phyloP scores from a whole-genome alignment of 1,140 invertebrate genomes.

The Sipha flava region DNA sequence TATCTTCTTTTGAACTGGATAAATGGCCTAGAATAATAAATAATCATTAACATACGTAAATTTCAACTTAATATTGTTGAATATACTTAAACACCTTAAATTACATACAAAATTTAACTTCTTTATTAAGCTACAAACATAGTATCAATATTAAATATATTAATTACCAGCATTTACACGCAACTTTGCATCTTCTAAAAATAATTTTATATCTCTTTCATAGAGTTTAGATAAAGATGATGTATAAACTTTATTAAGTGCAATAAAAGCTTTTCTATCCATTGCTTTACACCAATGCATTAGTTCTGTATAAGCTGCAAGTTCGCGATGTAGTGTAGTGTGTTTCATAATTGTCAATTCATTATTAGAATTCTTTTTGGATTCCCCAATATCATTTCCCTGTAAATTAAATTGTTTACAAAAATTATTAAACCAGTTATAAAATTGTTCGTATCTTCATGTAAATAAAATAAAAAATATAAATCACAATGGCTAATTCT shows the following conservation, averaged over 20 bases:
- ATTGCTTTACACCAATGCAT: conserved; percentile 84
- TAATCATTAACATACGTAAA: no score
- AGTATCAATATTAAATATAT: no score
- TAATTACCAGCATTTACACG: conserved; percentile 43
- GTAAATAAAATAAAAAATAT: background rate
- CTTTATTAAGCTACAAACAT: no score
- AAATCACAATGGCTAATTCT: background rate
- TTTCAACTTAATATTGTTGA: no score
- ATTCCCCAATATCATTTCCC: conserved; percentile 60
- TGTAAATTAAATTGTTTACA: conserved; percentile 38
- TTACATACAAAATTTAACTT: no score
- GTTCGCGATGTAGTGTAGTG: conserved; percentile 67
- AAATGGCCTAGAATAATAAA: background rate
- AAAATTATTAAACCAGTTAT: background rate
- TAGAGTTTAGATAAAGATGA: conserved; percentile 71
- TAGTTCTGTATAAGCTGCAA: conserved; percentile 74
- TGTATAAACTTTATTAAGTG: conserved; percentile 72
- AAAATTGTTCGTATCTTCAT: background rate
- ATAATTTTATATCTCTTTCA: conserved; percentile 68
- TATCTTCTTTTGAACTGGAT: conserved; percentile 40
- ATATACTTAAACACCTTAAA: no score
- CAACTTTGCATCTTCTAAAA: conserved; percentile 67
- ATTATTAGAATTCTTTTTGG: conserved; percentile 47
- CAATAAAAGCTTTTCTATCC: conserved; percentile 70
- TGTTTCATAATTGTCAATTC: conserved; percentile 60